A percentile compares a stretch with the other conserved stretches of the same genome.
These are phyloP conservation scores for Ptychochromis oligacanthus DNA, from an alignment of 2,113 vertebrate species.

Conservation along the genomic window DNA sequence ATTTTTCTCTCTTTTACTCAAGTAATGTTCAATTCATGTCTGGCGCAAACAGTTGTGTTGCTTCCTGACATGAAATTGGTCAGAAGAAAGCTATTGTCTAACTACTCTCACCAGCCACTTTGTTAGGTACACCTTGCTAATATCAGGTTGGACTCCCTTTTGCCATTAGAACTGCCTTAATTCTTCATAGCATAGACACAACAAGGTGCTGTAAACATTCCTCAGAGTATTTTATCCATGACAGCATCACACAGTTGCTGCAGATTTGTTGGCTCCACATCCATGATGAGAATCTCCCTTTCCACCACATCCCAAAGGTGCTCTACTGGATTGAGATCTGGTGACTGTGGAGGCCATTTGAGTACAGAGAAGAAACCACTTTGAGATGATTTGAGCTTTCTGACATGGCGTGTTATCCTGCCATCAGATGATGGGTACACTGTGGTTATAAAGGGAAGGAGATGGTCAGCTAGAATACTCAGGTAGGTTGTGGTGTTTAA, in stretches of 20 bases:
- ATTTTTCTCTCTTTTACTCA: constrained; percentile 2
- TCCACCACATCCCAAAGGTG: background rate
- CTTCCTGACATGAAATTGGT: background rate
- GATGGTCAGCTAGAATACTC: background rate
- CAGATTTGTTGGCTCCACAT: background rate
- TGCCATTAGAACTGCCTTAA: background rate
- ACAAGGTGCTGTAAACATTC: background rate
- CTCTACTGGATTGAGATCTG: background rate
- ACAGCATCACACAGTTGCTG: background rate
- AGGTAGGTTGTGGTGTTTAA: background rate
- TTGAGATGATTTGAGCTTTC: background rate
- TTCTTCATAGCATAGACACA: background rate
- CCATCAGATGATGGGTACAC: background rate
- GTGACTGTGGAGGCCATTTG: background rate
- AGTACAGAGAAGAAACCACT: background rate
- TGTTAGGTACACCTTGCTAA: background rate
- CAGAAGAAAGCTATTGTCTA: background rate
- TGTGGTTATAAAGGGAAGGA: background rate
- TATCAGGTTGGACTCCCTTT: background rate
- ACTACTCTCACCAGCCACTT: background rate
- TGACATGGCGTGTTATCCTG: background rate
- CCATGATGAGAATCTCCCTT: background rate
- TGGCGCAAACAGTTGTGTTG: background rate
- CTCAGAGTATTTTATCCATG: background rate
- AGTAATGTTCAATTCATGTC: background rate